A percentile compares a stretch with the other conserved stretches of the same genome.
Evolutionary conservation across 1,140 invertebrate species (phyloP).

Genomic region (Scaptomyza graminum): DNA sequence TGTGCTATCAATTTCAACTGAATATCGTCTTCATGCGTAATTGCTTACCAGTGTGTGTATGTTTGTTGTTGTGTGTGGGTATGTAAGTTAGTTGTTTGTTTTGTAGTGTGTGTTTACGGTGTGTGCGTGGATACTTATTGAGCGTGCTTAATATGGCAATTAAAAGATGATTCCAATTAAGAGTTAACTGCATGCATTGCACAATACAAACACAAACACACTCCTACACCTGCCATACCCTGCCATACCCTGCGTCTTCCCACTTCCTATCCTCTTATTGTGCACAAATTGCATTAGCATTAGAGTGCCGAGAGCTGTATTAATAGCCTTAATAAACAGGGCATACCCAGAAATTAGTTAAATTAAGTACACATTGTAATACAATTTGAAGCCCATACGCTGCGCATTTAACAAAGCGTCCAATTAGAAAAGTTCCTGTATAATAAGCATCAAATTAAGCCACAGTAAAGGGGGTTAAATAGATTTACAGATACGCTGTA

Average conservation of each 20-base stretch:
- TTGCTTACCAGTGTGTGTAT: constrained; percentile 52
- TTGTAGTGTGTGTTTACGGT: background rate
- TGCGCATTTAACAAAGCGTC: background rate
- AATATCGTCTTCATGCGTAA: constrained; percentile 73
- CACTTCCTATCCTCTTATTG: background rate
- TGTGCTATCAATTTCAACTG: constrained; percentile 74
- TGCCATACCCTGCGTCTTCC: too few relatives aligned
- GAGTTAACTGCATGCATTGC: constrained; percentile 54
- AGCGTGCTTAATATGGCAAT: constrained; percentile 72
- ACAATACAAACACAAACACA: constrained; percentile 36
- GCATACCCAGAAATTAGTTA: constrained; percentile 39
- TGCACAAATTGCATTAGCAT: constrained; percentile 56
- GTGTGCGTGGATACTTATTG: constrained; percentile 47
- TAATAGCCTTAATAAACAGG: constrained; percentile 66
- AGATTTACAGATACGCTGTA: background rate
- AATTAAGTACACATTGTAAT: constrained; percentile 44
- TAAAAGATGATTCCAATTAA: constrained; percentile 77
- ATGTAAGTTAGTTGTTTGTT: constrained; percentile 17
- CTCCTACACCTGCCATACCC: constrained; percentile 22
- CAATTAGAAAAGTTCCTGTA: background rate
- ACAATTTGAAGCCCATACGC: constrained; percentile 5
- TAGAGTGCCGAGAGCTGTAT: constrained; percentile 26
- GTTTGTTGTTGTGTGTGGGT: constrained; percentile 8
- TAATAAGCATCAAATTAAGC: background rate
- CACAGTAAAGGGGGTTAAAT: background rate